Evolutionary conservation across 1,140 invertebrate genomes (phyloP).

Genomic region (Apis dorsata): DNA sequence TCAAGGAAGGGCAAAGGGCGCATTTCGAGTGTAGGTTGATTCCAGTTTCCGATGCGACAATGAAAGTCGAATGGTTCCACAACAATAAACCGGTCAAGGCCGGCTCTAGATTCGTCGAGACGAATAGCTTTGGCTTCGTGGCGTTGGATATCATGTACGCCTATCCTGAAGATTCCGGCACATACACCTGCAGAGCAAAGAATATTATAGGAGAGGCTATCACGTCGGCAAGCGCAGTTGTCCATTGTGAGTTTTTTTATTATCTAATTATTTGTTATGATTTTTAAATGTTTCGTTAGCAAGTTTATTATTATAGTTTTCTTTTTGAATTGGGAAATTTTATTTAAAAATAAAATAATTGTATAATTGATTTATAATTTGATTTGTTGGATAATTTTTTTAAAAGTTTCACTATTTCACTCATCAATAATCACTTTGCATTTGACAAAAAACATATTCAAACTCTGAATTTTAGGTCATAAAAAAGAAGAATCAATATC

Average conservation of each 20-base stretch:
- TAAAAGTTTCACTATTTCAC: no score
- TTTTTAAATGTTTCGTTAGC: neutral
- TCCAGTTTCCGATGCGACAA: constrained; percentile 96
- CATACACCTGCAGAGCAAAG: constrained; percentile 93
- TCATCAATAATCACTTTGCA: no score
- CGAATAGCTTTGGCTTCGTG: constrained; percentile 96
- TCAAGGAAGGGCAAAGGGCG: constrained; percentile 96
- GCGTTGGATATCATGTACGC: constrained; percentile 95
- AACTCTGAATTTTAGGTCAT: no score
- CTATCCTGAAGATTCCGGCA: constrained; percentile 94
- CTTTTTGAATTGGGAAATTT: no score
- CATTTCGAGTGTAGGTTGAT: constrained; percentile 98
- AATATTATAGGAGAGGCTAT: constrained; percentile 93
- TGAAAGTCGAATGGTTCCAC: constrained; percentile 99
- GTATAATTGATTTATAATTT: no score
- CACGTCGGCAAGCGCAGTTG: constrained; percentile 88
- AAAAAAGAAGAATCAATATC: no score
- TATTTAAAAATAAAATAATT: no score
- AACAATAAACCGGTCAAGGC: constrained; percentile 94
- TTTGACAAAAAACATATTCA: no score
- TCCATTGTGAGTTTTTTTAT: constrained; percentile 82
- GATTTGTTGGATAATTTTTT: no score
- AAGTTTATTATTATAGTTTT: no score
- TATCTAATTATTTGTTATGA: neutral
- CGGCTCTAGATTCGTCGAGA: constrained; percentile 93